Percentiles rank a stretch among this genome's conserved stretches.
Evolutionary conservation across 1,140 invertebrate species (phyloP).

Genomic region (Cephus cinctus): DNA sequence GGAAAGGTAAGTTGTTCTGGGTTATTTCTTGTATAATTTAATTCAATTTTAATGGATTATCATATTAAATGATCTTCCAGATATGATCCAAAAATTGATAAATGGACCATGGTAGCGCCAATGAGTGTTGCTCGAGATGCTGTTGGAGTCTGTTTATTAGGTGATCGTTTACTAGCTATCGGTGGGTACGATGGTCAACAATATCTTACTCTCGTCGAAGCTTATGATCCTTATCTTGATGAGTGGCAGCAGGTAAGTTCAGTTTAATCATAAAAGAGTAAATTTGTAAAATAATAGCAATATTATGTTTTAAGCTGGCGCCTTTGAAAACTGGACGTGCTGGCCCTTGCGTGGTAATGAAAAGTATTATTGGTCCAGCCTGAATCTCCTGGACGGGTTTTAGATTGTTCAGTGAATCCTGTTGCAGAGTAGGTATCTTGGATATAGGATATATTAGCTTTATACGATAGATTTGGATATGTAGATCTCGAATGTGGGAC

Average conservation of each 20-base stretch:
- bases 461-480: no score
- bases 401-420: no score
- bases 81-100: slow-evolving; percentile 77
- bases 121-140: slow-evolving; percentile 86
- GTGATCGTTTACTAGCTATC: slow-evolving; percentile 85
- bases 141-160: slow-evolving; percentile 86
- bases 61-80: slow-evolving; percentile 34
- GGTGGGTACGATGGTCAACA: slow-evolving; percentile 95
- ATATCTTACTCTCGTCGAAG: slow-evolving; percentile 87
- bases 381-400: no score
- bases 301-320: slow-evolving; percentile 59
- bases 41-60: neutral
- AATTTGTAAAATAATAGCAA: neutral
- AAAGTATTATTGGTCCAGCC: slow-evolving; percentile 26
- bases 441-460: no score
- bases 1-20: slow-evolving; percentile 76
- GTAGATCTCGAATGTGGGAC: no score
- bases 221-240: slow-evolving; percentile 88
- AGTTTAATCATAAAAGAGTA: neutral
- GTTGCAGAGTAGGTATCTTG: no score
- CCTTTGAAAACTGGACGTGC: slow-evolving; percentile 78
- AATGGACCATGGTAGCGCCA: slow-evolving; percentile 87
- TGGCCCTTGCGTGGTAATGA: slow-evolving; percentile 78
- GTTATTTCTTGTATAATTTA: slow-evolving; percentile 8
- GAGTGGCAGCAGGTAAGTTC: slow-evolving; percentile 73